These are phyloP conservation scores for Trichomalopsis sarcophagae DNA, from an alignment of 1,140 invertebrate species.

Conservation along the genomic window DNA sequence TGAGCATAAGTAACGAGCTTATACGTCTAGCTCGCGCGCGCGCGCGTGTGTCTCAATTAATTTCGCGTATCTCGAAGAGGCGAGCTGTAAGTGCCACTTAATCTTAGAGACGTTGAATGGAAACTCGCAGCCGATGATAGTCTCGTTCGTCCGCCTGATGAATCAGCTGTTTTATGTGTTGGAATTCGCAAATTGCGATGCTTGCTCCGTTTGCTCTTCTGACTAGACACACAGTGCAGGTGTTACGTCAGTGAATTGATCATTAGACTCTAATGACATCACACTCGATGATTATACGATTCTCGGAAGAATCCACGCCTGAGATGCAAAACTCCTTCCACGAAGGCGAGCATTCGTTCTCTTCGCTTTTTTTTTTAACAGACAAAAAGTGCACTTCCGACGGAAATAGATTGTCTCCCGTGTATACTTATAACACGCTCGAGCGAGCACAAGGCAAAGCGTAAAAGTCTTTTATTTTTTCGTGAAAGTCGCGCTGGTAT, in stretches of 20 bases:
- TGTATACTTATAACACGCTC: neutral
- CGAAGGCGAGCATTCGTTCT: too few relatives aligned
- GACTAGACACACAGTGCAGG: too few relatives aligned
- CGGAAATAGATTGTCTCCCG: constrained; percentile 45
- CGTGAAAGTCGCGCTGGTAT: neutral
- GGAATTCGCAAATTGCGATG: neutral
- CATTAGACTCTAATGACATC: neutral
- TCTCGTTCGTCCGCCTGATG: neutral
- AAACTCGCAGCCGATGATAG: constrained; percentile 3
- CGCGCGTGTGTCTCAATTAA: constrained; percentile 31
- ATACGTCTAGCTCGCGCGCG: neutral
- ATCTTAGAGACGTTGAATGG: neutral
- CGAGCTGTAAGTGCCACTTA: constrained; percentile 7
- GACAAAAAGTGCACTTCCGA: constrained; percentile 14
- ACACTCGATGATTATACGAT: neutral
- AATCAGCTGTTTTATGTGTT: neutral
- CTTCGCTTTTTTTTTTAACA: too few relatives aligned
- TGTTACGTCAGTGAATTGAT: neutral
- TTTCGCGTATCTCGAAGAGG: neutral
- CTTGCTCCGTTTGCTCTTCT: neutral
- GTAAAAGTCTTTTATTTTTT: constrained; percentile 5
- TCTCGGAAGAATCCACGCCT: neutral
- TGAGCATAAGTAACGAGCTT: neutral
- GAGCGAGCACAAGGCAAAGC: neutral
- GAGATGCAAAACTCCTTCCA: neutral